These are phyloP conservation scores for Drosophila rhopaloa DNA, from an alignment of 1,140 invertebrate genomes.

Conservation along the genomic window DNA sequence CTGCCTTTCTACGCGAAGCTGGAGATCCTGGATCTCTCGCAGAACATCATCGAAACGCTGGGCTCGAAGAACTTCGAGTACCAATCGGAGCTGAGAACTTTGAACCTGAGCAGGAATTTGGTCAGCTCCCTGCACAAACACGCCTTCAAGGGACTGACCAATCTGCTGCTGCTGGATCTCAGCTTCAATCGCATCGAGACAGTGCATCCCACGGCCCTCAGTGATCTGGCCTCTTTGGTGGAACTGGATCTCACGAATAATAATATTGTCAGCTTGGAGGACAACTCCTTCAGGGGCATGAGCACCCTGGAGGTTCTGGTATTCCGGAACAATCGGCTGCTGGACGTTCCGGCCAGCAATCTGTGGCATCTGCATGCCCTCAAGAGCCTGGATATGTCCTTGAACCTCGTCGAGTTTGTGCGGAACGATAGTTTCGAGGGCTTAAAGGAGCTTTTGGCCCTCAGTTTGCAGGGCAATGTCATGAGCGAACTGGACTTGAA, in stretches of 20 bases:
- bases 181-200: constrained; percentile 91
- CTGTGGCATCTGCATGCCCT: constrained; percentile 88
- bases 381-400: constrained; percentile 89
- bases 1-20: constrained; percentile 92
- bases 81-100: constrained; percentile 88
- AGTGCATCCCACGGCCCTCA: constrained; percentile 89
- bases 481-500: constrained; percentile 88
- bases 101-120: constrained; percentile 92
- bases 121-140: constrained; percentile 90
- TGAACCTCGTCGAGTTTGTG: constrained; percentile 90
- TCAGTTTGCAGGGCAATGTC: constrained; percentile 90
- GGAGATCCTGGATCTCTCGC: constrained; percentile 91
- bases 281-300: constrained; percentile 89
- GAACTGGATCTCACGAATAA: constrained; percentile 91
- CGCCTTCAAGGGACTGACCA: constrained; percentile 90
- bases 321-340: constrained; percentile 91
- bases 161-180: constrained; percentile 89
- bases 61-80: constrained; percentile 92
- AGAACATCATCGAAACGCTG: constrained; percentile 91
- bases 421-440: constrained; percentile 88
- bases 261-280: constrained; percentile 89
- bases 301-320: constrained; percentile 88
- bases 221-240: constrained; percentile 89
- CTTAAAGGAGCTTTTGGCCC: constrained; percentile 87
- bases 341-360: constrained; percentile 90